Percentiles rank a stretch among this genome's conserved stretches.
phyloP scores from a whole-genome alignment of 2,888 invertebrate species.

The Lasioglossum morio region DNA sequence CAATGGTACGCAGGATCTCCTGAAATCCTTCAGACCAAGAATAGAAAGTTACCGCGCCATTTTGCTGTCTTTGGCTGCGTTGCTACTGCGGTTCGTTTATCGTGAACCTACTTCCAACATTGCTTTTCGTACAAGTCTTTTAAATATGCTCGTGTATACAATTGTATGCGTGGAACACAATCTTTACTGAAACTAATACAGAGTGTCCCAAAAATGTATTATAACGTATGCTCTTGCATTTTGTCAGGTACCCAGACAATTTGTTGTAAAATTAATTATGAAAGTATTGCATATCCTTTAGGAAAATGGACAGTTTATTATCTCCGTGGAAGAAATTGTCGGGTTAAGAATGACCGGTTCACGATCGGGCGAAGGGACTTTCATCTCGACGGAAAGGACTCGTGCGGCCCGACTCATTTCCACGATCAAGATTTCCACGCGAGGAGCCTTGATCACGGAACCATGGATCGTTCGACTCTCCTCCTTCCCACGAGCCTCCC shows the following conservation, averaged over 20 bases:
- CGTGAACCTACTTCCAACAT: background rate
- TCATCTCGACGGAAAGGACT: constrained; percentile 51
- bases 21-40: background rate
- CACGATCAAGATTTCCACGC: constrained; percentile 64
- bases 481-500: constrained; percentile 76
- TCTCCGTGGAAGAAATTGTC: background rate
- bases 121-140: too few species aligned
- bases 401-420: constrained; percentile 54
- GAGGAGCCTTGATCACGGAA: constrained; percentile 61
- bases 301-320: background rate
- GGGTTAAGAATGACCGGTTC: background rate
- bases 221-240: too few species aligned
- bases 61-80: background rate
- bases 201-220: too few species aligned
- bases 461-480: constrained; percentile 46
- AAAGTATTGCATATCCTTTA: too few species aligned
- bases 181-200: too few species aligned
- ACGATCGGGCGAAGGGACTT: constrained; percentile 25
- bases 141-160: too few species aligned
- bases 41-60: constrained; percentile 13
- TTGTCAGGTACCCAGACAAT: too few species aligned
- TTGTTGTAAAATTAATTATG: too few species aligned
- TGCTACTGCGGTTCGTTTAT: background rate
- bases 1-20: constrained; percentile 1
- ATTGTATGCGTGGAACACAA: too few species aligned